Conservation (phyloP, 2,888 invertebrate genomes). For the Elegia similella region DNA sequence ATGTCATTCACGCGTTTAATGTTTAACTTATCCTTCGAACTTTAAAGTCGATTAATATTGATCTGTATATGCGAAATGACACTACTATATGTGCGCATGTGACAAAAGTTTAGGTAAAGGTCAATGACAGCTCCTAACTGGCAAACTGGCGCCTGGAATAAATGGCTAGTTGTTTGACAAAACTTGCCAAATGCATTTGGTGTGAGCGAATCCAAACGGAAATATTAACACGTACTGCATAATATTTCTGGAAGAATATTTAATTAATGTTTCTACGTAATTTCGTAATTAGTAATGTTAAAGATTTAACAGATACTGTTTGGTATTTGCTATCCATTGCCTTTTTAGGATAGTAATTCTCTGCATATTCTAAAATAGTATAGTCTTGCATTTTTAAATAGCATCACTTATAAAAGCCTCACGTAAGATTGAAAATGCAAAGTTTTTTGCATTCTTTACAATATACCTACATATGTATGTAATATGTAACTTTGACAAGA, state of each 20-base stretch:
- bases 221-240: neutral
- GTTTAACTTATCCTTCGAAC: no score
- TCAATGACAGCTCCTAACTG: neutral
- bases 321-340: neutral
- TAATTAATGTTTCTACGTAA: constrained; percentile 18
- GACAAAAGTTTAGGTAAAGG: neutral
- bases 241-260: neutral
- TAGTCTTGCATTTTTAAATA: neutral
- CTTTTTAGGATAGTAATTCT: neutral
- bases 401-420: neutral
- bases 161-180: constrained; percentile 35
- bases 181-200: constrained; percentile 66
- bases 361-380: neutral
- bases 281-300: neutral
- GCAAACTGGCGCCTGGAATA: neutral
- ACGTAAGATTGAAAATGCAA: no score
- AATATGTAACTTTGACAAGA: no score
- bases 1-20: no score
- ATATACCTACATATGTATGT: no score
- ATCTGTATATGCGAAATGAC: no score
- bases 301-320: neutral
- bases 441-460: no score
- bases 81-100: neutral
- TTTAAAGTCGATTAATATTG: no score
- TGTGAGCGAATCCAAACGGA: constrained; percentile 52